phyloP scores from a whole-genome alignment of 37 sponge, comb jelly and placozoan species.

The Dysidea cf. avara region DNA sequence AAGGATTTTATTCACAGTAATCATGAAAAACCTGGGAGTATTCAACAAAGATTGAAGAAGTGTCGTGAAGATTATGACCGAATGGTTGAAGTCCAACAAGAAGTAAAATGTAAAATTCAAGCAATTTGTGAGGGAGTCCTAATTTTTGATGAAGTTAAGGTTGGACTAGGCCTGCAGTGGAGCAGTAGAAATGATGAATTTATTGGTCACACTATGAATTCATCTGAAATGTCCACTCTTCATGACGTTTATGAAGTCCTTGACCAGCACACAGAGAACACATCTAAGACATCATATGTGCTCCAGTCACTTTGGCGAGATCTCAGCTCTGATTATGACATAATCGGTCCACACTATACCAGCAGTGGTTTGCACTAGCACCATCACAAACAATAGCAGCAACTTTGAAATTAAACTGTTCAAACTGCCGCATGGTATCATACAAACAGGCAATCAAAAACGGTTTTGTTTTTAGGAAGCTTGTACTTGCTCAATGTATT shows the following conservation, averaged over 20 bases:
- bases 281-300: conserved; percentile 7
- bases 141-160: conserved; percentile 15
- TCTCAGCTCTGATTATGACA: neutral
- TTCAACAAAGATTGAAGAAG: neutral
- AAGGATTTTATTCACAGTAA: conserved; percentile 4
- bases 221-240: neutral
- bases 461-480: too few relatives aligned
- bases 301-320: conserved; percentile 8
- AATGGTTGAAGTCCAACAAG: neutral
- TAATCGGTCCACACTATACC: conserved; percentile 16
- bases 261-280: neutral
- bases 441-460: neutral
- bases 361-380: neutral
- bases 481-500: too few relatives aligned
- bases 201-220: neutral
- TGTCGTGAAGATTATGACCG: neutral
- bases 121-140: neutral
- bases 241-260: conserved; percentile 4
- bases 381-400: neutral
- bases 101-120: neutral
- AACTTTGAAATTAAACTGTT: neutral
- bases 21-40: neutral
- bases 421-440: neutral
- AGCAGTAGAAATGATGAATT: neutral
- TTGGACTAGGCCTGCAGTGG: neutral